Percentiles rank a stretch among this genome's conserved stretches.
Evolutionary conservation across 2,888 invertebrate species (phyloP).

Genomic region (Papilio demoleus): DNA sequence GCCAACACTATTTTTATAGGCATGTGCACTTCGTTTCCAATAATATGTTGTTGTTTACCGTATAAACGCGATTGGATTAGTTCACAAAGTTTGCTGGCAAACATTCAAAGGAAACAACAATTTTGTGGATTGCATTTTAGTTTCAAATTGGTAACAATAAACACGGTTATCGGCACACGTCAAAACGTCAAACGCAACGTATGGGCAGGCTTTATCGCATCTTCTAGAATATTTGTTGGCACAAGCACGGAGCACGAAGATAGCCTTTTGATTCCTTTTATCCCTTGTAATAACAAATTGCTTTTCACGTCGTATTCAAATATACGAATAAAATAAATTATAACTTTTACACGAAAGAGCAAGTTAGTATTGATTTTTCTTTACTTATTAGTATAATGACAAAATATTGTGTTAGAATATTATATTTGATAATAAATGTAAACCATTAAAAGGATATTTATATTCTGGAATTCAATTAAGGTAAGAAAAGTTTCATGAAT

Average conservation of each 20-base stretch:
- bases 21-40: conserved; percentile 11
- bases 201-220: conserved; percentile 32
- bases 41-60: conserved; percentile 34
- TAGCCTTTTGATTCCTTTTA: conserved; percentile 16
- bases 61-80: conserved; percentile 32
- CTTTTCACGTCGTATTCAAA: neutral
- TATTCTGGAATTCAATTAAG: conserved; percentile 9
- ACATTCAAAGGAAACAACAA: conserved; percentile 36
- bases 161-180: conserved; percentile 36
- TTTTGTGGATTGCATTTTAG: conserved; percentile 39
- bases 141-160: conserved; percentile 40
- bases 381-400: neutral
- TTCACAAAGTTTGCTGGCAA: conserved; percentile 32
- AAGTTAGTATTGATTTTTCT: neutral
- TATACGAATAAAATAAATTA: neutral
- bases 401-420: neutral
- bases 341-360: neutral
- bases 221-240: conserved; percentile 34
- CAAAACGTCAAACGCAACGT: conserved; percentile 39
- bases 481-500: conserved; percentile 4
- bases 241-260: conserved; percentile 8
- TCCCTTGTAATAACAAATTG: neutral
- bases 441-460: neutral
- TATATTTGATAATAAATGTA: neutral
- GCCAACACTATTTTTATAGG: conserved; percentile 17